Percentiles rank a stretch among this genome's conserved stretches.
phyloP scores from a whole-genome alignment of 2,888 invertebrate genomes.

The Cryptocephalus moraei region DNA sequence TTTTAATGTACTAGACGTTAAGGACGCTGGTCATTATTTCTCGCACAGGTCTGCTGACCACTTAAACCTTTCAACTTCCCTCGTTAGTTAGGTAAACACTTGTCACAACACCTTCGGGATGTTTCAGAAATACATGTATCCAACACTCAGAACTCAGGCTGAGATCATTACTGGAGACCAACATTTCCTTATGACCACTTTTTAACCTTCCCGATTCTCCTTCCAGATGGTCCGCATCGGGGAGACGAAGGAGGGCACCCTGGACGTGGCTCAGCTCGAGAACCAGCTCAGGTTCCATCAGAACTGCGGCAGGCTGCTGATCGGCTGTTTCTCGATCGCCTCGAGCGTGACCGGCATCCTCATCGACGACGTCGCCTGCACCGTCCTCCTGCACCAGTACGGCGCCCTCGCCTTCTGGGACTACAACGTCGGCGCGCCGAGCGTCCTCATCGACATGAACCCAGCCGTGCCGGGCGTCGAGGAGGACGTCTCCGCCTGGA shows the following conservation, averaged over 20 bases:
- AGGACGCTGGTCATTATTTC: too few relatives aligned
- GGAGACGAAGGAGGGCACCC: conserved; percentile 68
- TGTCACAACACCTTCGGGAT: too few relatives aligned
- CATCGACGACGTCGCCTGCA: conserved; percentile 73
- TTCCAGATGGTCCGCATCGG: conserved; percentile 71
- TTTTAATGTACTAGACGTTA: too few relatives aligned
- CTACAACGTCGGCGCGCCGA: conserved; percentile 76
- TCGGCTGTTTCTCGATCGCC: conserved; percentile 64
- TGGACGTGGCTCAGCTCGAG: conserved; percentile 70
- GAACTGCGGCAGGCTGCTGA: conserved; percentile 53
- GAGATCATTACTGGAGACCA: too few relatives aligned
- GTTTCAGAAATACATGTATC: too few relatives aligned
- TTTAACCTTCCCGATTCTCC: too few relatives aligned
- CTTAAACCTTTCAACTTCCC: too few relatives aligned
- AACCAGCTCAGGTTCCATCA: conserved; percentile 54
- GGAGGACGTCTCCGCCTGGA: conserved; percentile 54
- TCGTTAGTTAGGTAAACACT: too few relatives aligned
- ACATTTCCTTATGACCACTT: too few relatives aligned
- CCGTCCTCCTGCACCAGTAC: conserved; percentile 68
- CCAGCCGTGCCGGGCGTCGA: conserved; percentile 61
- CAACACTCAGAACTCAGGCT: too few relatives aligned
- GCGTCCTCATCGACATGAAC: conserved; percentile 74
- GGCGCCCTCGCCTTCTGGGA: conserved; percentile 85
- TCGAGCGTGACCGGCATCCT: conserved; percentile 53
- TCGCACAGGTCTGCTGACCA: too few relatives aligned